Base-by-base conservation (phyloP, 2,113 vertebrate genomes). In the Ivindomyrus marchei region DNA sequence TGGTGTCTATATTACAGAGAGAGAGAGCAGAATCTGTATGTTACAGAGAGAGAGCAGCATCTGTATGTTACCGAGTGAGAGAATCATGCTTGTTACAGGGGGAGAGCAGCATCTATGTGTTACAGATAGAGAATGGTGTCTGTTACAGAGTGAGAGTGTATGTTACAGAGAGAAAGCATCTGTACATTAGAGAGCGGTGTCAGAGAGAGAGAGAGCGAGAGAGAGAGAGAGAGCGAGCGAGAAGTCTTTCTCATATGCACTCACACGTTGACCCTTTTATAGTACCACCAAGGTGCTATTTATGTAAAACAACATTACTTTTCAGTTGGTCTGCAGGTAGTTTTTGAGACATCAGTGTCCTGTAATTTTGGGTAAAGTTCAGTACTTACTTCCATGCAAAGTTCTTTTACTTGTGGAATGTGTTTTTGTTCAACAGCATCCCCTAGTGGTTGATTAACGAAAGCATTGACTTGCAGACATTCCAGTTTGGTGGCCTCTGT, bases 401-500 rank as follows among this genome's bases (percentile, higher is more conserved):
- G 31, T 46, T 53, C 15, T 89, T 85, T 27, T 77, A 85, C 42
- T 56, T 90, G 89, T 90, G 77, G 53, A 39, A 85, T 66, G 56
- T 90, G 52, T 15, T 19, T 85, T 27, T 85, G 62, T 74, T 87
- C 70, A 58, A 90, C 84, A 74, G 84, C 62, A 58, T 27, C 89
- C 83, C 85, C 89, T 90, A 87, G 56, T 90, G 89, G 89, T 50
- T 19, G 9, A 42, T 47, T 19, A 49, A 7, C 52, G 84, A 49
- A 90, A 3, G 46, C 36, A 49, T 53, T 39, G 39, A 80, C 15
- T 19, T 80, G 4, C 70, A 11, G 31, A 39, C 31, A 77, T 39
- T 15, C 36, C 74, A 42, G 36, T 80, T 80, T 42, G 74, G 74
- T 80, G 17, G 8, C 36, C 15, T 7, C 31, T 36, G 36, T 80